Evolutionary conservation across 2,888 invertebrate species (phyloP), one percentile per base, ranked within the genome.

Genomic region (Periphyllus acericola): DNA sequence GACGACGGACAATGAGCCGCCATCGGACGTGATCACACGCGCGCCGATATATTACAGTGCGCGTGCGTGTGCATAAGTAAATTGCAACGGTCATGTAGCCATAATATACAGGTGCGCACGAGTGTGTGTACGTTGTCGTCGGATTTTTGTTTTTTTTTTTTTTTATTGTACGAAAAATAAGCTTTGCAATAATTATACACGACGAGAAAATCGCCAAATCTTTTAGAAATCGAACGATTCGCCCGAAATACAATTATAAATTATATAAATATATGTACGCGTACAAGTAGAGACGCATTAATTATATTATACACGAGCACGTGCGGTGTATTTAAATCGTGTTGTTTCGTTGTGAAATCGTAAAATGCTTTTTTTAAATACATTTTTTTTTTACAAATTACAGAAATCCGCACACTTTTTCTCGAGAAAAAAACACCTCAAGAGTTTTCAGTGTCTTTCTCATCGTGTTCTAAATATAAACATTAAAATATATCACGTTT

Each of bases 21-120:
- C 60, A 60, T 25, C 21, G 32, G 78, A 78, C 78, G 78, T 78
- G 78, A 78, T 78, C 32, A 55, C 80, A 66, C 71, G 71, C 71
- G 21, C 32, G 55, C 40, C 14, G 21, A 52, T 55, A 78, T 46
- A 74, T 40, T n/a, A 76, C 52, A 52, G 5, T 36, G 9, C 11
- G n/a, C 19, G 55, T 19, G 19, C 55, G 21, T 21, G 55, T 60
- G 55, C 14, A 11, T 46, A 46, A 46, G 14, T 25, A n/a, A 11
- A 68, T 68, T 25, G n/a, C 68, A 25, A 68, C 1, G 8, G n/a
- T 11, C 6, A 68, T 29, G 25, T 68, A 9, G n/a, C 68, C 14
- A 46, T 46, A 14, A 1, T n/a, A n/a, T n/a, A n/a, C n/a, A 14
- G 8, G 46, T 46, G 6, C 9, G 46, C 14, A n/a, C n/a, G n/a